Conservation (phyloP, 1,140 invertebrate species). For the Hydropsyche tenuis region DNA sequence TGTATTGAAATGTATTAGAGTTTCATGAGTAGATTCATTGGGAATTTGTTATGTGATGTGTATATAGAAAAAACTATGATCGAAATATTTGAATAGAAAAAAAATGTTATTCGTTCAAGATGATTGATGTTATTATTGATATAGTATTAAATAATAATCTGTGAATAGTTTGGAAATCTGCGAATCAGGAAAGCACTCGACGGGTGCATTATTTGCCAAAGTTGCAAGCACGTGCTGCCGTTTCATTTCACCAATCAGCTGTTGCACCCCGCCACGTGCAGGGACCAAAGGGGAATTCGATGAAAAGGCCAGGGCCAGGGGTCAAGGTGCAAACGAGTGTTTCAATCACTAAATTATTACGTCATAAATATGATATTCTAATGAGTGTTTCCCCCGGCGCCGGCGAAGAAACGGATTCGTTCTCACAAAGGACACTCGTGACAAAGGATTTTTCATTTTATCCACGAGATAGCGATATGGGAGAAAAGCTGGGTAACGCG, state of each 20-base stretch:
- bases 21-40: too few relatives aligned
- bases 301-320: constrained; percentile 30
- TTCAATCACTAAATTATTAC: constrained; percentile 14
- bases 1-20: too few relatives aligned
- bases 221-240: constrained; percentile 44
- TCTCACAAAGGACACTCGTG: too few relatives aligned
- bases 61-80: neutral
- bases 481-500: too few relatives aligned
- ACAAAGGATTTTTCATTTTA: neutral
- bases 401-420: too few relatives aligned
- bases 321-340: constrained; percentile 18
- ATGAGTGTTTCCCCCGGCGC: neutral
- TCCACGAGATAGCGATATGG: too few relatives aligned
- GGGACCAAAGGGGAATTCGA: too few relatives aligned
- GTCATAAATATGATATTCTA: neutral
- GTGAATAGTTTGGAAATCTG: constrained; percentile 39
- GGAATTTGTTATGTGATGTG: too few relatives aligned
- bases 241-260: constrained; percentile 50
- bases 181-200: neutral
- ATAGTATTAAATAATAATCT: too few relatives aligned
- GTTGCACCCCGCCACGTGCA: constrained; percentile 41
- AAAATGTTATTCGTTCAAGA: too few relatives aligned
- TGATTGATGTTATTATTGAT: too few relatives aligned
- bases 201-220: constrained; percentile 46
- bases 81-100: neutral